Conservation (phyloP, 2,113 vertebrate species). For the Acrocephalus kingi region DNA sequence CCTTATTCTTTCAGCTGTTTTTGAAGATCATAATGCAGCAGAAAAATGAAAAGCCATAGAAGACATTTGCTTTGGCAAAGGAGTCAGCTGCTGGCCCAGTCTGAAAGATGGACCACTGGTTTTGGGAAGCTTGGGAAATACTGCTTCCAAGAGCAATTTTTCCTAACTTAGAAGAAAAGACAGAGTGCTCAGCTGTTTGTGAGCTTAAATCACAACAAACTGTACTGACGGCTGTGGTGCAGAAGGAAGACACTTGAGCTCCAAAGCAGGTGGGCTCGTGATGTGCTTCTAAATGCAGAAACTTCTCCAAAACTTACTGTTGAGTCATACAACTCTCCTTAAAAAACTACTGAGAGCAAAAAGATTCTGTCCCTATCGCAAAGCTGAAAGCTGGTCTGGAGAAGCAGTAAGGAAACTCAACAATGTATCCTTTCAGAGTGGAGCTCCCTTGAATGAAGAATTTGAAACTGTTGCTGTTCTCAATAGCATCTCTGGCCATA, state of each 20-base stretch:
- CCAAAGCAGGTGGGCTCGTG: conserved; percentile 45
- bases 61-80: conserved; percentile 65
- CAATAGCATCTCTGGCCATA: conserved; percentile 15
- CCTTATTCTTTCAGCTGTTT: conserved; percentile 62
- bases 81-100: conserved; percentile 55
- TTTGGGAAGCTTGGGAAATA: conserved; percentile 66
- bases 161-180: conserved; percentile 60
- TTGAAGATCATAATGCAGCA: conserved; percentile 77
- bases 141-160: conserved; percentile 58
- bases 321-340: conserved; percentile 5
- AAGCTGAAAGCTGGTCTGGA: not conserved
- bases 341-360: conserved; percentile 33
- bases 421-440: conserved; percentile 39
- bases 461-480: conserved; percentile 39
- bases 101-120: conserved; percentile 69
- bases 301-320: not conserved
- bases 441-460: conserved; percentile 41
- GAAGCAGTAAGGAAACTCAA: conserved; percentile 19
- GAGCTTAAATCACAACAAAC: conserved; percentile 11
- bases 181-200: not conserved
- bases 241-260: conserved; percentile 44
- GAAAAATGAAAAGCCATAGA: conserved; percentile 76
- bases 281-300: conserved; percentile 46
- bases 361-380: not conserved
- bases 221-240: not conserved